Conservation (phyloP, 2,113 vertebrate genomes). For the Lophotis ruficrista region DNA sequence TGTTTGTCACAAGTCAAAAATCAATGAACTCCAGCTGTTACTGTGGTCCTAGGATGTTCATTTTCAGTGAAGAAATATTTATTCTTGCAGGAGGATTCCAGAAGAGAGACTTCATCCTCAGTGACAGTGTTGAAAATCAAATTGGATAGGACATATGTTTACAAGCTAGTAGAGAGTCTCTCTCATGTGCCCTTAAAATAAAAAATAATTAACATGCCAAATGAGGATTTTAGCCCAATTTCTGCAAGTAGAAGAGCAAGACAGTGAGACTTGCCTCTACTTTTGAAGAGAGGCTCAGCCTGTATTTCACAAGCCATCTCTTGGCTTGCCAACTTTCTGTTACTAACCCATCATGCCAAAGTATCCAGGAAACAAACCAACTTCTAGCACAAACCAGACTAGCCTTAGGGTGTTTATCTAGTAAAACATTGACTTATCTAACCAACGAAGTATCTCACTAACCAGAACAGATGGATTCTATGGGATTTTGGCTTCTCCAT, state of each 20-base stretch:
- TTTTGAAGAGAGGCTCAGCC: neutral
- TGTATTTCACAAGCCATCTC: neutral
- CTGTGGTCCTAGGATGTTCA: neutral
- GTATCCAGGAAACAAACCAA: neutral
- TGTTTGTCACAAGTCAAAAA: slow-evolving; percentile 7
- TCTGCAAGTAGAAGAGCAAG: neutral
- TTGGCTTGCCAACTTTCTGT: neutral
- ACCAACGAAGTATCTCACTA: neutral
- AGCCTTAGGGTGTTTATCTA: neutral
- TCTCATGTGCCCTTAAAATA: neutral
- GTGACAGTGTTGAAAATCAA: neutral
- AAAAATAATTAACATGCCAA: neutral
- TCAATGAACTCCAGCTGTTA: slow-evolving; percentile 25
- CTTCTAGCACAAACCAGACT: neutral
- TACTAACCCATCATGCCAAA: neutral
- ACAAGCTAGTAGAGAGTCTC: neutral
- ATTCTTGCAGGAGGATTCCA: neutral
- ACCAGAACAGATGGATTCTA: neutral
- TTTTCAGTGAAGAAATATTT: neutral
- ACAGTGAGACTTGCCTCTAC: neutral
- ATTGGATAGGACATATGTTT: neutral
- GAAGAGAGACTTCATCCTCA: neutral
- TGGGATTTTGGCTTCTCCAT: neutral
- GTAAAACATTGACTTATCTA: neutral
- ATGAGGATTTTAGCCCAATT: neutral